Conservation (phyloP, 2,888 invertebrate species). For the Napeogenes sylphis region DNA sequence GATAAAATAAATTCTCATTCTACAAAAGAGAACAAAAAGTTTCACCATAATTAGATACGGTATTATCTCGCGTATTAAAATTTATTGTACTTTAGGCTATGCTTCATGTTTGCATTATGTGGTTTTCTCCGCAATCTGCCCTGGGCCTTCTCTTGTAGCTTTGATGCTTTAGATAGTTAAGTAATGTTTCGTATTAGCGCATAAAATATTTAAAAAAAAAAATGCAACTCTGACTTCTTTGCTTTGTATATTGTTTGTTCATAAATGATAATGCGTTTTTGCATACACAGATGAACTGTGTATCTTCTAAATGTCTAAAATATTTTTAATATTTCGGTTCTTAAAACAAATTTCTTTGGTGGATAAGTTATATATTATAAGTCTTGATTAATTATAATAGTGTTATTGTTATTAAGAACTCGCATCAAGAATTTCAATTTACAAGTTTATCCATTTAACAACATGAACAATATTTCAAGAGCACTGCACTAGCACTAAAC, state of each 20-base stretch:
- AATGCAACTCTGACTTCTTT: too few relatives aligned
- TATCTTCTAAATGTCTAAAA: too few relatives aligned
- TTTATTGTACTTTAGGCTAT: slow-evolving; percentile 24
- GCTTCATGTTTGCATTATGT: slow-evolving; percentile 25
- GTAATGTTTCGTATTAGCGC: background rate
- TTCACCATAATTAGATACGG: slow-evolving; percentile 29
- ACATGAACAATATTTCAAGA: slow-evolving; percentile 1
- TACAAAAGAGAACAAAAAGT: slow-evolving; percentile 28
- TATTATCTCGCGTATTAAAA: slow-evolving; percentile 28
- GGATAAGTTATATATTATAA: too few relatives aligned
- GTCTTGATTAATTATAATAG: too few relatives aligned
- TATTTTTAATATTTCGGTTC: too few relatives aligned
- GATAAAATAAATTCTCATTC: slow-evolving; percentile 31
- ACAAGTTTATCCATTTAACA: slow-evolving; percentile 2
- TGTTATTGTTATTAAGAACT: background rate
- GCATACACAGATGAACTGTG: too few relatives aligned
- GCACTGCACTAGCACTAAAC: background rate
- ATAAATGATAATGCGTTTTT: too few relatives aligned
- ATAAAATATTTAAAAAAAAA: too few relatives aligned
- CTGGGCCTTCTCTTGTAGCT: slow-evolving; percentile 1
- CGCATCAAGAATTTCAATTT: background rate
- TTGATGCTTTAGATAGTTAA: slow-evolving; percentile 2
- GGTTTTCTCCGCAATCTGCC: background rate
- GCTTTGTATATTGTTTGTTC: too few relatives aligned
- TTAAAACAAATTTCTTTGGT: too few relatives aligned